Conservation (phyloP, 2,797 vertebrate species). For the Gymnoscopelus microlampas region DNA sequence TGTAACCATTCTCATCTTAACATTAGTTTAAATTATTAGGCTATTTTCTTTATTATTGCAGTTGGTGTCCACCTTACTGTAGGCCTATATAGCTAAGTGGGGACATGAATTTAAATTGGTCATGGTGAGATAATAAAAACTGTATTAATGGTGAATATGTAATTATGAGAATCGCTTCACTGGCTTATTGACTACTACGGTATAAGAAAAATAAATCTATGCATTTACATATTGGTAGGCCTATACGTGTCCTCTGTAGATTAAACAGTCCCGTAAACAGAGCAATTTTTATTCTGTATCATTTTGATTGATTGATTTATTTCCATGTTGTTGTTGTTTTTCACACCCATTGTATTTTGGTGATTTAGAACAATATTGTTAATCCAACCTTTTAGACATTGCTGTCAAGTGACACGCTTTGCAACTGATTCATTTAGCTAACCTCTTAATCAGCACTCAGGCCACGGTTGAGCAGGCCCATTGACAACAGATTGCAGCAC, state of each 20-base stretch:
- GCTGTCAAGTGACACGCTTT: slow-evolving; percentile 58
- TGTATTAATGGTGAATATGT: slow-evolving; percentile 39
- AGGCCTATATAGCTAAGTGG: not conserved
- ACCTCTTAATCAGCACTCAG: slow-evolving; percentile 72
- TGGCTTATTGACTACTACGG: slow-evolving; percentile 46
- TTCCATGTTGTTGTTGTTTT: not conserved
- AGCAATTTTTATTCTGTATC: too few species aligned
- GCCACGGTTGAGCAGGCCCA: slow-evolving; percentile 38
- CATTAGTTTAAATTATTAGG: too few species aligned
- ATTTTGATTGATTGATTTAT: not conserved
- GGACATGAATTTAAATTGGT: not conserved
- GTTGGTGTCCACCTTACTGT: not conserved
- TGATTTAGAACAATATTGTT: slow-evolving; percentile 7
- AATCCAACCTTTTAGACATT: slow-evolving; percentile 36
- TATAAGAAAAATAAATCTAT: slow-evolving; percentile 16
- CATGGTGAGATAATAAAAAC: not conserved
- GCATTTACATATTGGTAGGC: not conserved
- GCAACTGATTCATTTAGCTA: slow-evolving; percentile 37
- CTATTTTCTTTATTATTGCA: not conserved
- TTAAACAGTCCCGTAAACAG: too few species aligned
- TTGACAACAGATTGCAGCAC: slow-evolving; percentile 38
- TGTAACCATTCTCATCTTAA: too few species aligned
- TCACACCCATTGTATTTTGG: not conserved
- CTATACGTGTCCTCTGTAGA: not conserved
- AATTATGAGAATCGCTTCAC: slow-evolving; percentile 38